Evolutionary conservation across 1,140 invertebrate genomes (phyloP).

Genomic region (Atta texana): DNA sequence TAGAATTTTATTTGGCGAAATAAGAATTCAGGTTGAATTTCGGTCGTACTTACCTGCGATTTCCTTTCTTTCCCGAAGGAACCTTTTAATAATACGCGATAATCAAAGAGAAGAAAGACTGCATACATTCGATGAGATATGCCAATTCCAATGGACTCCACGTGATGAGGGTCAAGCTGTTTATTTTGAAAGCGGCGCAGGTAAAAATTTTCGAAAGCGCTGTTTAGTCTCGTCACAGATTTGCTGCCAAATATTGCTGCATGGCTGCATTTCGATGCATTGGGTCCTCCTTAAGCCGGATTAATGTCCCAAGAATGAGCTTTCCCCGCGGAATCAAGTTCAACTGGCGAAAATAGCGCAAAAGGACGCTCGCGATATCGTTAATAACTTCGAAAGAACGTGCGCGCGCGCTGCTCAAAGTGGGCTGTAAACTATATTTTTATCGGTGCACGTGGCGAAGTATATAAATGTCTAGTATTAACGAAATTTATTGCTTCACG

Average conservation of each 20-base stretch:
- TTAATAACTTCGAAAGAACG: slow-evolving; percentile 9
- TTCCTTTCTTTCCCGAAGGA: not conserved
- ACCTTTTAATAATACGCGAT: slow-evolving; percentile 12
- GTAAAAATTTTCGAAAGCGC: slow-evolving; percentile 20
- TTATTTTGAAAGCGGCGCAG: slow-evolving; percentile 25
- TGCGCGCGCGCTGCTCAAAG: not conserved
- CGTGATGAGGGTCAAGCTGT: slow-evolving; percentile 25
- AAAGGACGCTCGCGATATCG: not conserved
- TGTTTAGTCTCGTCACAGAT: slow-evolving; percentile 4
- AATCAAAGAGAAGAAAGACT: not conserved
- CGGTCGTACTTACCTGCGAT: slow-evolving; percentile 4
- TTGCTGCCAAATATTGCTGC: slow-evolving; percentile 1
- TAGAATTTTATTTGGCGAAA: not conserved
- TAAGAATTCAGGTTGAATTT: not conserved
- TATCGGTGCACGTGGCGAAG: slow-evolving; percentile 42
- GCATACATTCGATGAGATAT: not conserved
- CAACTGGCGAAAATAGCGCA: not conserved
- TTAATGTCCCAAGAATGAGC: not conserved
- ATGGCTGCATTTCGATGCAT: not conserved
- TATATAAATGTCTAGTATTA: slow-evolving; percentile 48
- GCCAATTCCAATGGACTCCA: not conserved
- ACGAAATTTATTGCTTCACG: slow-evolving; percentile 54
- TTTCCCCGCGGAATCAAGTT: not conserved
- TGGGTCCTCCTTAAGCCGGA: slow-evolving; percentile 24
- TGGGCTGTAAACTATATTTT: slow-evolving; percentile 26